Percentiles rank a stretch among this genome's conserved stretches.
Evolutionary conservation across 2,113 vertebrate genomes (phyloP).

Genomic region (Corydoras maculifer): DNA sequence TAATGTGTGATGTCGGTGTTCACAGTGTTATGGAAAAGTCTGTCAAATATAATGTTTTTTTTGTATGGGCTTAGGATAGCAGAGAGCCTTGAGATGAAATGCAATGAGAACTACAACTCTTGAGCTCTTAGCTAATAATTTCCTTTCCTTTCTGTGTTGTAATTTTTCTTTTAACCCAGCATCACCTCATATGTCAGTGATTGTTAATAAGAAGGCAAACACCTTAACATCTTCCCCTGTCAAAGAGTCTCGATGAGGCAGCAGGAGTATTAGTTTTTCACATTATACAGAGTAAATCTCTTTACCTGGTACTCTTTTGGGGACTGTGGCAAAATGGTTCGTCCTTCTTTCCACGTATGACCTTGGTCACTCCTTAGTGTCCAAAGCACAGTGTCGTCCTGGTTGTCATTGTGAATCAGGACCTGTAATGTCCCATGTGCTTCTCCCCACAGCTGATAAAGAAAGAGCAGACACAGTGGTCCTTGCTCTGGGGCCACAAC

Average conservation of each 20-base stretch:
- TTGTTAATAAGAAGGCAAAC: conserved; percentile 5
- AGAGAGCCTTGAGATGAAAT: too few species aligned
- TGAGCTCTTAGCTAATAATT: not conserved
- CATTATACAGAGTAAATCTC: not conserved
- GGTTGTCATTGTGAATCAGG: conserved; percentile 73
- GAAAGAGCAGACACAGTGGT: conserved; percentile 86
- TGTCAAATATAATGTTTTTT: too few species aligned
- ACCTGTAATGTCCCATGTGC: conserved; percentile 78
- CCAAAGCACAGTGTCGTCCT: conserved; percentile 86
- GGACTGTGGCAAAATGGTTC: conserved; percentile 85
- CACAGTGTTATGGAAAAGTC: too few species aligned
- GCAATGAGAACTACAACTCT: too few species aligned
- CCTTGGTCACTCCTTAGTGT: conserved; percentile 81
- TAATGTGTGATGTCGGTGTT: too few species aligned
- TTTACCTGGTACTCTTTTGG: conserved; percentile 84
- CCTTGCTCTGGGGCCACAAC: conserved; percentile 74
- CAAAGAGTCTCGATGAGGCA: not conserved
- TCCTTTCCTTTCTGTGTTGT: not conserved
- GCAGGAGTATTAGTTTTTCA: not conserved
- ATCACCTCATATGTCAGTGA: not conserved
- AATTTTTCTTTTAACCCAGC: not conserved
- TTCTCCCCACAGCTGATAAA: conserved; percentile 80
- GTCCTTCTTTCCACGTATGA: conserved; percentile 85
- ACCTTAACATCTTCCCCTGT: not conserved
- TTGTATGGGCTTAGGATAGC: too few species aligned